These are phyloP conservation scores for Ceryle rudis DNA, from an alignment of 2,797 vertebrate species.

Conservation along the genomic window DNA sequence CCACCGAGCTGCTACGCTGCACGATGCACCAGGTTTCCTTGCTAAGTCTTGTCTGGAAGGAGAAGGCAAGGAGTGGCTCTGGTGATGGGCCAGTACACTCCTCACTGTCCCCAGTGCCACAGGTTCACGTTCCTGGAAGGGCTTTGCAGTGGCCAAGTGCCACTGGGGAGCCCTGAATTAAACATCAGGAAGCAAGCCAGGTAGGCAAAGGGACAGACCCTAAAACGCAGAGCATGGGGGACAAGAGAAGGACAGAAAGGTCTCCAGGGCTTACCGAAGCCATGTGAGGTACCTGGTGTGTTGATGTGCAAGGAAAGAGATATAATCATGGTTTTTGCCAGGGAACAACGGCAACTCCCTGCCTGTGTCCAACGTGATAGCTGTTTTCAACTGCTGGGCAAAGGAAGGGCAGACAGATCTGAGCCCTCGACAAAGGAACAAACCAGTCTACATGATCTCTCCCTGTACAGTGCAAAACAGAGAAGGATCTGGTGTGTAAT, in stretches of 20 bases:
- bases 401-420: background rate
- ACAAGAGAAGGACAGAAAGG: background rate
- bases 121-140: background rate
- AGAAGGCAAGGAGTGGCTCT: background rate
- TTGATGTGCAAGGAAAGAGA: background rate
- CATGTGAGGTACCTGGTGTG: background rate
- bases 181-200: background rate
- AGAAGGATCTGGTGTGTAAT: background rate
- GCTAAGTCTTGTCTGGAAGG: background rate
- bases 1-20: background rate
- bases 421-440: background rate
- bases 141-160: accelerated
- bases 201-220: too few relatives aligned
- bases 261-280: background rate
- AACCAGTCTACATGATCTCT: background rate
- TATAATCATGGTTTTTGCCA: background rate
- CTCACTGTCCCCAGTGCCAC: background rate
- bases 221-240: too few relatives aligned
- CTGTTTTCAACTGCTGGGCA: background rate
- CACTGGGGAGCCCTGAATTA: background rate
- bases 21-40: accelerated
- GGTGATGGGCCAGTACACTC: background rate
- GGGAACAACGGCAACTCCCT: background rate
- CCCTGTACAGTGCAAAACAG: background rate
- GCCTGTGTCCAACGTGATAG: background rate